These are phyloP conservation scores for Ips typographus DNA, from an alignment of 1,140 invertebrate genomes.

Conservation along the genomic window DNA sequence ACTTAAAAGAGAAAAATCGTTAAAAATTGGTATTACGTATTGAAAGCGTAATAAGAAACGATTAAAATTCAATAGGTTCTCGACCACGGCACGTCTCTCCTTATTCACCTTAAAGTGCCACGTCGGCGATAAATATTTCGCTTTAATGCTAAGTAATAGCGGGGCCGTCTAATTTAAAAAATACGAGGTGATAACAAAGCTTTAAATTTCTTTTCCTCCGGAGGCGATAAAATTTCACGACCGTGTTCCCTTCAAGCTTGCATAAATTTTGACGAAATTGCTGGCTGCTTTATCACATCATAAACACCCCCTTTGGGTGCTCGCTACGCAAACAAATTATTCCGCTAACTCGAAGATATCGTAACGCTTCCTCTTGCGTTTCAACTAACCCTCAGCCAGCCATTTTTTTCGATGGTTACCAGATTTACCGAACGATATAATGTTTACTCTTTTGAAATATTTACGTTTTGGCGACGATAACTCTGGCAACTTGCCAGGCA, in stretches of 20 bases:
- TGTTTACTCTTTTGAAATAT: no score
- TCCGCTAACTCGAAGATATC: constrained; percentile 6
- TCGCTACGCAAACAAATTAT: constrained; percentile 20
- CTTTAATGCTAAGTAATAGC: constrained; percentile 36
- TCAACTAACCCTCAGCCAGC: not conserved
- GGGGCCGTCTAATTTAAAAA: constrained; percentile 34
- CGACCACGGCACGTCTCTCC: constrained; percentile 1
- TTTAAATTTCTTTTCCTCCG: constrained; percentile 33
- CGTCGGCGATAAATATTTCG: constrained; percentile 28
- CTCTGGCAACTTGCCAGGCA: no score
- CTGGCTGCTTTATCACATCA: constrained; percentile 29
- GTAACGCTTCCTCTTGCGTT: not conserved
- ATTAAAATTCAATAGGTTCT: constrained; percentile 27
- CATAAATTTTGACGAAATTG: constrained; percentile 40
- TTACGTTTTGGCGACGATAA: no score
- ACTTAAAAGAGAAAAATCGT: not conserved
- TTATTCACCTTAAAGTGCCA: constrained; percentile 4
- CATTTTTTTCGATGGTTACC: no score
- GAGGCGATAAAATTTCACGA: constrained; percentile 38
- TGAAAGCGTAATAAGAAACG: constrained; percentile 7
- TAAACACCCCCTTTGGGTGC: constrained; percentile 28
- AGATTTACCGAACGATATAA: no score
- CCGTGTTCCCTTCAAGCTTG: constrained; percentile 33
- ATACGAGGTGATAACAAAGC: constrained; percentile 39
- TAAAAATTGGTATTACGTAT: constrained; percentile 2